These are phyloP conservation scores for Pomatorhinus ruficollis DNA, from an alignment of 2,113 vertebrate genomes.

Conservation along the genomic window DNA sequence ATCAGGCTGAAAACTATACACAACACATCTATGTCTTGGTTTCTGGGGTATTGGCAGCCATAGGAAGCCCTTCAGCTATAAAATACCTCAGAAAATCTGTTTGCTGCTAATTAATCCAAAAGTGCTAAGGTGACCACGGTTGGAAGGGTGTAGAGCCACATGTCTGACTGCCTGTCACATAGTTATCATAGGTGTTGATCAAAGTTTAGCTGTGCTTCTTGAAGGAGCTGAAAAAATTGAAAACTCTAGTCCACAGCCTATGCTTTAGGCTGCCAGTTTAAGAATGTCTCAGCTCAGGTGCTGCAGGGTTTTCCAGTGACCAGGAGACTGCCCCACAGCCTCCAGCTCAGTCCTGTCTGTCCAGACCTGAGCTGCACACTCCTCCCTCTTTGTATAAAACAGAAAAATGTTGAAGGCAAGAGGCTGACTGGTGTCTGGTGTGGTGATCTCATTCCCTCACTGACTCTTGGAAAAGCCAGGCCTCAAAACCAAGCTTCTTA, in stretches of 20 bases:
- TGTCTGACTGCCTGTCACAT: not conserved
- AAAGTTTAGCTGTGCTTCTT: not conserved
- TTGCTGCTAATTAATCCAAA: not conserved
- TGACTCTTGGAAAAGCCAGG: not conserved
- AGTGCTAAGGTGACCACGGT: not conserved
- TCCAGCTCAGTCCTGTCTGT: not conserved
- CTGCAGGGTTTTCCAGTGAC: not conserved
- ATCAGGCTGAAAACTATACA: conserved; percentile 49
- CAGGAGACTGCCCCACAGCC: not conserved
- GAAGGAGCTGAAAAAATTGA: not conserved
- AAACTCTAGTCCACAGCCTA: not conserved
- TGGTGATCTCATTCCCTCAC: not conserved
- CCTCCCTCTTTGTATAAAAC: not conserved
- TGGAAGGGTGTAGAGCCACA: not conserved
- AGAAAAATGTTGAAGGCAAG: not conserved
- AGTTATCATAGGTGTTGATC: not conserved
- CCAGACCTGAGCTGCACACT: not conserved
- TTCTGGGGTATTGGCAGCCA: not conserved
- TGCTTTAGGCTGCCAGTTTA: not conserved
- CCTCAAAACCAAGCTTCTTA: not conserved
- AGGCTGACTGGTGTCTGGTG: not conserved
- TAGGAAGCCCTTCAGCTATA: not conserved
- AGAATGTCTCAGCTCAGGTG: not conserved
- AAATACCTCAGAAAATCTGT: not conserved
- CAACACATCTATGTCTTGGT: not conserved